Evolutionary conservation across 2,113 vertebrate species (phyloP).

Genomic region (Marmota monax): DNA sequence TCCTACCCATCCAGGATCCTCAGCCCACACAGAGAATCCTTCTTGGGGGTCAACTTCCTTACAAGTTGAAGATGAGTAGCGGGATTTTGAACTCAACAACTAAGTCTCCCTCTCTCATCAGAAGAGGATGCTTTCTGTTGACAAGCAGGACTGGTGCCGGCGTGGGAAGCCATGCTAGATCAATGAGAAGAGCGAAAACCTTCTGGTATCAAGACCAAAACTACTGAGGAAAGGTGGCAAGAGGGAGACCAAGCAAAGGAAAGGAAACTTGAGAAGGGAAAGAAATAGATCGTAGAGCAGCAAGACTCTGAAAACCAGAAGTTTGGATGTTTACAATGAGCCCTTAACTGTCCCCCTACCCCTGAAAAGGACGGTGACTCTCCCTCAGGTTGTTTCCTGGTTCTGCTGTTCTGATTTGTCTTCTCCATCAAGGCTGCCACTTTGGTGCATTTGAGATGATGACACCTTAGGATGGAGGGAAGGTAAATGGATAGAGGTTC

Average conservation of each 20-base stretch:
- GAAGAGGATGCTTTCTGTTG: background rate
- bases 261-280: background rate
- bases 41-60: background rate
- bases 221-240: background rate
- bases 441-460: background rate
- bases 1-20: background rate
- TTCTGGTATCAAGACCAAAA: background rate
- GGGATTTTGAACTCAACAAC: background rate
- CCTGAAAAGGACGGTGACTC: background rate
- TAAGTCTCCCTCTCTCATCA: background rate
- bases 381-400: background rate
- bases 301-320: background rate
- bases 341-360: background rate
- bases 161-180: background rate
- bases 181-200: background rate
- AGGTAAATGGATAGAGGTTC: background rate
- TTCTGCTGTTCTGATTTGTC: background rate
- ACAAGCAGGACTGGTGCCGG: background rate
- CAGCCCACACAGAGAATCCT: background rate
- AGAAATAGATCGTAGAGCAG: background rate
- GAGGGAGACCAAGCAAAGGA: background rate
- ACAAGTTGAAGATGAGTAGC: background rate
- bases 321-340: background rate
- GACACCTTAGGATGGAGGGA: background rate
- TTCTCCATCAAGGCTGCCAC: background rate